Conservation (phyloP, 2,113 vertebrate genomes). For the Calidris pugnax region DNA sequence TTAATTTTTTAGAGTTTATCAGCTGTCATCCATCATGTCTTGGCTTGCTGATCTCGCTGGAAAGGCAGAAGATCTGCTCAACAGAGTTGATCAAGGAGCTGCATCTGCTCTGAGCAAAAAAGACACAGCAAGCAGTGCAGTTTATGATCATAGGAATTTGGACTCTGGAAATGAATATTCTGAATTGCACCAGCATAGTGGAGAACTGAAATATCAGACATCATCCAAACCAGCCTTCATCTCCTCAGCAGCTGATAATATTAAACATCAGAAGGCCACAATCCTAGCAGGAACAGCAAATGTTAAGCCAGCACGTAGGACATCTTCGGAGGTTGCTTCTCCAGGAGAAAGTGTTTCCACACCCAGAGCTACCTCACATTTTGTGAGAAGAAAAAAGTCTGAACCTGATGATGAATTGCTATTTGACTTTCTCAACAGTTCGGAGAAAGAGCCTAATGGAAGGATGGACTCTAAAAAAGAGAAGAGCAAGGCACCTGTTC, state of each 20-base stretch:
- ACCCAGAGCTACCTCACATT: constrained; percentile 81
- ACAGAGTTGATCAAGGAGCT: constrained; percentile 95
- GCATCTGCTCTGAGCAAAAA: constrained; percentile 87
- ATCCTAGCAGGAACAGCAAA: constrained; percentile 84
- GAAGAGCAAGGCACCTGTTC: constrained; percentile 68
- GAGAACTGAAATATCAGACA: constrained; percentile 65
- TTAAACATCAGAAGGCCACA: constrained; percentile 85
- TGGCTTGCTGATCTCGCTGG: constrained; percentile 94
- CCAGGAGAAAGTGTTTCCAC: constrained; percentile 48
- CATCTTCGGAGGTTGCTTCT: constrained; percentile 33
- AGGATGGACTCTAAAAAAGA: constrained; percentile 84
- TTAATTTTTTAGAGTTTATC: background rate
- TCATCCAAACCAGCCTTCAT: constrained; percentile 78
- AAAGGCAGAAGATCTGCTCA: constrained; percentile 93
- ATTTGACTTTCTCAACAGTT: constrained; percentile 98
- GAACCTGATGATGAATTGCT: constrained; percentile 94
- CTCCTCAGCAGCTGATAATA: constrained; percentile 88
- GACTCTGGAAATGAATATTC: constrained; percentile 58
- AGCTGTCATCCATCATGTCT: constrained; percentile 82
- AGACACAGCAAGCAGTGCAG: constrained; percentile 36
- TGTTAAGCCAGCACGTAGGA: constrained; percentile 65
- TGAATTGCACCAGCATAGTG: constrained; percentile 38
- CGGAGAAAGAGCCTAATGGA: constrained; percentile 83
- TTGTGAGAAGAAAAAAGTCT: constrained; percentile 89
- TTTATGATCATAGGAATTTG: constrained; percentile 57